Base-by-base conservation (phyloP, 2,113 vertebrate genomes). In the Apus apus region DNA sequence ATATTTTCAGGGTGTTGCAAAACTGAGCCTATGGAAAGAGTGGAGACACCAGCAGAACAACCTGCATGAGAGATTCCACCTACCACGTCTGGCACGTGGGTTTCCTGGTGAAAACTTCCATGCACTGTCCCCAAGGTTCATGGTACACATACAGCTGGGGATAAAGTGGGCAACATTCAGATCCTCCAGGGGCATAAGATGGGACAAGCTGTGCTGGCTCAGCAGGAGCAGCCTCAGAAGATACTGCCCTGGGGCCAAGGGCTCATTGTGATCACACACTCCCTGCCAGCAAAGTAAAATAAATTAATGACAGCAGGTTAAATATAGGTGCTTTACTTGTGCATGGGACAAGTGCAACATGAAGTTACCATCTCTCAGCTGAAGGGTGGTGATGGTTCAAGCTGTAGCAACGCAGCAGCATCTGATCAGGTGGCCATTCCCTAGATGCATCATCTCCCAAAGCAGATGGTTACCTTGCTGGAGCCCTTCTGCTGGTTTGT, bases 31-130 rank as follows among this genome's bases (percentile, higher is more conserved):
- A 3, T 9, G 11, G 48, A 60, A 90, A 62, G n/a, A 65, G 9
- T 0, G 0, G 58, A 80, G 51, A 65, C 11, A 68, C 15, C 12
- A 32, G 32, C 21, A 66, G 46, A 80, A 40, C 8, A 71, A 20
- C 4, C 9, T 23, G 40, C 12, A 6, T 56, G n/a, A 86, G 23
- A 84, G 29, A 40, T 14, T 7, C 8, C 16, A 0, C 26, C 66
- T 30, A 25, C 11, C 8, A 8, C 0, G 0, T 30, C 51, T 79
- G 34, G 15, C 6, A 21, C 5, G 15, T 46, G 34, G 12, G 17
- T 64, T 62, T 36, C 12, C 56, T 60, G 48, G 18, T 43, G 48
- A 46, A 80, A 84, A 29, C 18, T 22, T 66, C 46, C 30, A 30
- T 13, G 29, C 22, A 6, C 23, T 45, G 14, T 71, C 48, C 48